A percentile compares a stretch with the other conserved stretches of the same genome.
phyloP scores from a whole-genome alignment of 2,113 vertebrate genomes.

The Ciconia boyciana region DNA sequence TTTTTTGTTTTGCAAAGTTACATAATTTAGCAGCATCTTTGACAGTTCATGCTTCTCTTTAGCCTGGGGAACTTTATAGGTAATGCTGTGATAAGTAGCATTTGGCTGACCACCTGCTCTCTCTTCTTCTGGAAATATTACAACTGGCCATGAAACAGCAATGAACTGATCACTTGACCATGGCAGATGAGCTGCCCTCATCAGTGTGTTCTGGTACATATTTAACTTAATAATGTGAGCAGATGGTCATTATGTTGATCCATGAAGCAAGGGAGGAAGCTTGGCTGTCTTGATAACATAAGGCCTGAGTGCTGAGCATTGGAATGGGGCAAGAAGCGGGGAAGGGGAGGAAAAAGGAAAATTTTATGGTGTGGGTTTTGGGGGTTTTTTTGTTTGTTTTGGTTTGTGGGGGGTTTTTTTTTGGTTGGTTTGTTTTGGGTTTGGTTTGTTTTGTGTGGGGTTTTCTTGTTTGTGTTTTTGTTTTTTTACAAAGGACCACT shows the following conservation, averaged over 20 bases:
- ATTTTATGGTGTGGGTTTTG: not conserved
- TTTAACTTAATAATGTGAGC: conserved; percentile 48
- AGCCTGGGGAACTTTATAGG: not conserved
- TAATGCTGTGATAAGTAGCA: not conserved
- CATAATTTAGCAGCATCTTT: not conserved
- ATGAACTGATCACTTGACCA: not conserved
- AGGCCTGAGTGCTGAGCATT: not conserved
- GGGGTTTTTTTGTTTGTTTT: not conserved
- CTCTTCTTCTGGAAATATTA: not conserved
- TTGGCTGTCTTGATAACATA: not conserved
- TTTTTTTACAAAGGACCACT: not conserved
- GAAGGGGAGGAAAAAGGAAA: not conserved
- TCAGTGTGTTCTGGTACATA: conserved; percentile 1
- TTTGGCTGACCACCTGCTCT: not conserved
- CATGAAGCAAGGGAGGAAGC: not conserved
- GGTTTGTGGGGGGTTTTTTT: no score
- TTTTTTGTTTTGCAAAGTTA: not conserved
- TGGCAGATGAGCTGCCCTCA: conserved; percentile 17
- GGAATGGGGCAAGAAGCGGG: not conserved
- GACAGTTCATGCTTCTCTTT: not conserved
- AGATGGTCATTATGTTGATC: conserved; percentile 49
- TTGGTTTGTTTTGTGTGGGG: not conserved
- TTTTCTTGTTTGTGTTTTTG: not conserved
- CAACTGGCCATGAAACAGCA: not conserved
- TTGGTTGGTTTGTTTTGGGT: not conserved